Evolutionary conservation across 1,140 invertebrate genomes (phyloP).

Genomic region (Antheraea pernyi): DNA sequence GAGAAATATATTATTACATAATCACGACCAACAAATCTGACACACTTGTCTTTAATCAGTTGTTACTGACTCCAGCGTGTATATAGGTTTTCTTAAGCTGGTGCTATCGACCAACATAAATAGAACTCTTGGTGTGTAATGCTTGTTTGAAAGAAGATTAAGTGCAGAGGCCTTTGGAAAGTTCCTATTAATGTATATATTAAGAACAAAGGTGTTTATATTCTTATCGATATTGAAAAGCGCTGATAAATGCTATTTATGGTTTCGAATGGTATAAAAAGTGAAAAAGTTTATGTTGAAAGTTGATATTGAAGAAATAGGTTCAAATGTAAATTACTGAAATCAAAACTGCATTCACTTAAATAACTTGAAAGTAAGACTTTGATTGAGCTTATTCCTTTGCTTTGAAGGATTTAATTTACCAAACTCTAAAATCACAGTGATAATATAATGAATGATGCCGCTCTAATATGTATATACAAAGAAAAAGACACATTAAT

Average conservation of each 20-base stretch:
- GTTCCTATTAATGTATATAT: background rate
- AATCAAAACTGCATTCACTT: no score
- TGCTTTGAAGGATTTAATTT: no score
- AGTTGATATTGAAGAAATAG: no score
- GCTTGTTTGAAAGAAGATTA: background rate
- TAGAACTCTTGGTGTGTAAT: conserved; percentile 4
- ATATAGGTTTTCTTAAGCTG: conserved; percentile 9
- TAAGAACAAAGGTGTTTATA: background rate
- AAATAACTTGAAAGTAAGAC: no score
- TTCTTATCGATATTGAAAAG: background rate
- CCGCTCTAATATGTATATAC: no score
- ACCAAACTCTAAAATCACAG: no score
- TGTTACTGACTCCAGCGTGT: background rate
- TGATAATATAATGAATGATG: no score
- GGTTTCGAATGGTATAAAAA: background rate
- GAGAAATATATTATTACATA: conserved; percentile 15
- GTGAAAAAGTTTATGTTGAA: no score
- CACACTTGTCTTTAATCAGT: background rate
- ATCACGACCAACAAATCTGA: conserved; percentile 17
- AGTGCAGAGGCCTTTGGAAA: no score
- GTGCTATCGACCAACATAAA: conserved; percentile 8
- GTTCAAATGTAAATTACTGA: no score
- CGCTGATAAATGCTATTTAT: background rate
- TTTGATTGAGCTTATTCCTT: no score
- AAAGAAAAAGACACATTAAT: no score